Evolutionary conservation across 2,113 vertebrate species (phyloP), one percentile per base, ranked within the genome.

Genomic region (Pseudonaja textilis): DNA sequence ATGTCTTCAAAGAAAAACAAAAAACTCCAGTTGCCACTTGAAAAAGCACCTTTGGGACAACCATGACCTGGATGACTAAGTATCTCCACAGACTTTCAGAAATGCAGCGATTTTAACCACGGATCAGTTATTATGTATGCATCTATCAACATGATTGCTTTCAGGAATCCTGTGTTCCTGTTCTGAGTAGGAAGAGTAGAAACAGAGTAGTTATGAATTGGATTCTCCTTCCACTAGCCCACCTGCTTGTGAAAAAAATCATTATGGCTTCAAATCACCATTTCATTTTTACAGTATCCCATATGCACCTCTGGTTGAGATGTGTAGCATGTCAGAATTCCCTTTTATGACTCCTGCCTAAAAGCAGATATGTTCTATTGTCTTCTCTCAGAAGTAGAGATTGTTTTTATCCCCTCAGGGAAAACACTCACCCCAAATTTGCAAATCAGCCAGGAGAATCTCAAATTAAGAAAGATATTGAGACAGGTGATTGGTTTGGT

Each of bases 381-480:
- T 96, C 87, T 86, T 92, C 91, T 96, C 95, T 95, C 94, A 90
- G 93, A 96, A 94, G 91, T 74, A 88, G 96, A 96, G 93, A 96
- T 91, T 96, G 93, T 93, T 93, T 94, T 92, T 25, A 94, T 94
- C 93, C 90, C 69, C 81, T 42, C 39, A 90, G 94, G 96, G 93
- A 95, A 95, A 93, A 88, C 89, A 93, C 94, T 96, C 95, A 91
- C 88, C 96, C 87, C 94, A 95, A 18, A 93, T 92, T 95, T 22
- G 3, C 59, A 95, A 95, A 97, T 95, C 94, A 93, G 91, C 88
- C 94, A 95, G 50, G 87, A 96, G 89, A 54, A 94, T 92, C 95
- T 97, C 96, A 96, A 96, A 97, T 97, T 96, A 97, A 97, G 94
- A 97, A 96, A 95, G 92, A 96, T 94, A 90, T 95, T 95, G 74